These are phyloP conservation scores for Cyphomyrmex costatus DNA, from an alignment of 1,140 invertebrate genomes.

Conservation along the genomic window DNA sequence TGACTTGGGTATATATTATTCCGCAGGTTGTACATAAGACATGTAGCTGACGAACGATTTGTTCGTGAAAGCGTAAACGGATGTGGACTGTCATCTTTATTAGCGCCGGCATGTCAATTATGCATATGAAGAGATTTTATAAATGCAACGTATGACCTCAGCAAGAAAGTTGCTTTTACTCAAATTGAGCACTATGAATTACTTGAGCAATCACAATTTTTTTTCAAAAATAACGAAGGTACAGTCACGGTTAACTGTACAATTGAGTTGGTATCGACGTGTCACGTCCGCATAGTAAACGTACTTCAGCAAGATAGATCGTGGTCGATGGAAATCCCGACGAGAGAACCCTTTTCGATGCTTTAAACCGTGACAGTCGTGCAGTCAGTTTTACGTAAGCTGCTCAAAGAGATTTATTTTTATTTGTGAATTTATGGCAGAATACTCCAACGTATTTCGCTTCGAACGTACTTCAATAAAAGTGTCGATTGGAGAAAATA, in stretches of 20 bases:
- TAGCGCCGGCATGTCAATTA: conserved; percentile 1
- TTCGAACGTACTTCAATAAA: background rate
- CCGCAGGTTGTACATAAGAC: background rate
- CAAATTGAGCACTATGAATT: background rate
- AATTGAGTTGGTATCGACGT: conserved; percentile 25
- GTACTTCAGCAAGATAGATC: conserved; percentile 36
- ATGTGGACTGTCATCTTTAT: conserved; percentile 10
- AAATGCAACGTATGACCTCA: conserved; percentile 6
- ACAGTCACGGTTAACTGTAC: conserved; percentile 4
- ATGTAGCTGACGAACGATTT: conserved; percentile 21
- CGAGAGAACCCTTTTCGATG: conserved; percentile 3
- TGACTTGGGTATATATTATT: background rate
- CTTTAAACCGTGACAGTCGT: conserved; percentile 39
- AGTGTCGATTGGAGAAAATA: background rate
- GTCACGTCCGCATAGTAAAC: conserved; percentile 41
- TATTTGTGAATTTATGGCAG: conserved; percentile 33
- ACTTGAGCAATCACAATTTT: background rate
- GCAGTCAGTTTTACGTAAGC: conserved; percentile 48
- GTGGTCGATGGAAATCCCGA: conserved; percentile 37
- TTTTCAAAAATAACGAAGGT: conserved; percentile 11
- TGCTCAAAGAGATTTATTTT: conserved; percentile 42
- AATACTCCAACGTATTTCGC: background rate
- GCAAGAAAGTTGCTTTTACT: background rate
- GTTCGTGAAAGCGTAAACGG: conserved; percentile 28
- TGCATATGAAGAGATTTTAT: conserved; percentile 11